phyloP scores from a whole-genome alignment of 2,797 vertebrate species.

The Micromesistius poutassou region DNA sequence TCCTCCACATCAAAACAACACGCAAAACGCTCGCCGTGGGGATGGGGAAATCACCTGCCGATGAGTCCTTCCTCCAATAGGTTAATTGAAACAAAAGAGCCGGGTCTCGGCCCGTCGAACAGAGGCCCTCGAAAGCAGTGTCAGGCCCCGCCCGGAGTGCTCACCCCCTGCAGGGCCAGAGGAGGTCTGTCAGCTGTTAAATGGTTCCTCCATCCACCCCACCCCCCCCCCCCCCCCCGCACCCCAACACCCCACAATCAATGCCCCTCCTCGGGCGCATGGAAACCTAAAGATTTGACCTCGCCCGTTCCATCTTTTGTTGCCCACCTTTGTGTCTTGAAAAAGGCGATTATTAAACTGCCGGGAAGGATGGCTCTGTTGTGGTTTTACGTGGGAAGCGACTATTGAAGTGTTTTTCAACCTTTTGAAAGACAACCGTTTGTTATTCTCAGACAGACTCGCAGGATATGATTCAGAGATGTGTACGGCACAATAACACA shows the following conservation, averaged over 20 bases:
- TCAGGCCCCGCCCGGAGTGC: slow-evolving; percentile 61
- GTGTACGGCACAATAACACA: neutral
- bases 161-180: slow-evolving; percentile 67
- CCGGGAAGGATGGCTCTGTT: slow-evolving; percentile 9
- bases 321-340: slow-evolving; percentile 50
- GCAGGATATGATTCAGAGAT: too few species aligned
- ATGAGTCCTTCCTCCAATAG: slow-evolving; percentile 66
- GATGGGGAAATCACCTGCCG: slow-evolving; percentile 57
- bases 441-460: too few species aligned
- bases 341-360: slow-evolving; percentile 58
- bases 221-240: slow-evolving; percentile 49
- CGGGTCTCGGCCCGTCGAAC: slow-evolving; percentile 70
- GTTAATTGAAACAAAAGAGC: slow-evolving; percentile 70
- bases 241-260: slow-evolving; percentile 66
- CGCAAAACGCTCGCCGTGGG: slow-evolving; percentile 49
- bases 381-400: slow-evolving; percentile 11
- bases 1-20: slow-evolving; percentile 51
- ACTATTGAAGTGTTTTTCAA: neutral
- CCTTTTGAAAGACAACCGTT: neutral
- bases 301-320: slow-evolving; percentile 57
- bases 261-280: slow-evolving; percentile 70
- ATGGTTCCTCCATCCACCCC: slow-evolving; percentile 61
- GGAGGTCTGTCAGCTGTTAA: slow-evolving; percentile 76
- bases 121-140: slow-evolving; percentile 68
- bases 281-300: slow-evolving; percentile 67